phyloP scores from a whole-genome alignment of 30 jellyfish, hydroid and myxozoan genomes.

The Cassiopea xamachana region DNA sequence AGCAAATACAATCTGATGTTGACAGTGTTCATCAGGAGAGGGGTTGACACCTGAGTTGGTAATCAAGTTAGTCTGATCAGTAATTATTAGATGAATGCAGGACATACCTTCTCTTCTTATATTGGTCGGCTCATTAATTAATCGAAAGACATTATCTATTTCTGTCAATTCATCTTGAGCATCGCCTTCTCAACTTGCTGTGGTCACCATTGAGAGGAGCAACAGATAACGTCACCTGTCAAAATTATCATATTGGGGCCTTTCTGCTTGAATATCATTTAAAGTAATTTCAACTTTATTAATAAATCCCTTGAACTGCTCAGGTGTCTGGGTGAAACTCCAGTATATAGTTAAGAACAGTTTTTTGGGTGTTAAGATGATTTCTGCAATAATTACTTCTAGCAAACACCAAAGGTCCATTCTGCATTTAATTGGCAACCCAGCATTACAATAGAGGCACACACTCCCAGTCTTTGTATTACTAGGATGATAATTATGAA shows the following conservation, averaged over 20 bases:
- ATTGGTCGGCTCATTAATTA: conserved; percentile 64
- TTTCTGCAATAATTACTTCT: conserved; percentile 23
- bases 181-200: conserved; percentile 56
- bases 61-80: conserved; percentile 66
- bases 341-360: conserved; percentile 11
- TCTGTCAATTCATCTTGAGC: conserved; percentile 56
- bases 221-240: conserved; percentile 27
- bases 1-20: conserved; percentile 60
- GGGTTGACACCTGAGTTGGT: conserved; percentile 66
- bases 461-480: conserved; percentile 47
- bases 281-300: neutral
- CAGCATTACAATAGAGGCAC: conserved; percentile 21
- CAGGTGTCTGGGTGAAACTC: conserved; percentile 17
- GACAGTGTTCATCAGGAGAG: conserved; percentile 65
- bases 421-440: conserved; percentile 47
- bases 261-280: neutral
- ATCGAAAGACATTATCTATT: conserved; percentile 24
- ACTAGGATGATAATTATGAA: conserved; percentile 30
- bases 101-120: conserved; percentile 50
- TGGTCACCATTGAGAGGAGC: conserved; percentile 63
- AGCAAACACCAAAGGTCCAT: conserved; percentile 20
- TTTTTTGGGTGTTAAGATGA: neutral
- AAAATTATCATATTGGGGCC: conserved; percentile 1
- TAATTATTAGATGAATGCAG: conserved; percentile 49
- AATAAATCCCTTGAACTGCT: conserved; percentile 31